These are phyloP conservation scores for Dasypolia templi DNA, from an alignment of 2,888 invertebrate genomes.

Conservation along the genomic window DNA sequence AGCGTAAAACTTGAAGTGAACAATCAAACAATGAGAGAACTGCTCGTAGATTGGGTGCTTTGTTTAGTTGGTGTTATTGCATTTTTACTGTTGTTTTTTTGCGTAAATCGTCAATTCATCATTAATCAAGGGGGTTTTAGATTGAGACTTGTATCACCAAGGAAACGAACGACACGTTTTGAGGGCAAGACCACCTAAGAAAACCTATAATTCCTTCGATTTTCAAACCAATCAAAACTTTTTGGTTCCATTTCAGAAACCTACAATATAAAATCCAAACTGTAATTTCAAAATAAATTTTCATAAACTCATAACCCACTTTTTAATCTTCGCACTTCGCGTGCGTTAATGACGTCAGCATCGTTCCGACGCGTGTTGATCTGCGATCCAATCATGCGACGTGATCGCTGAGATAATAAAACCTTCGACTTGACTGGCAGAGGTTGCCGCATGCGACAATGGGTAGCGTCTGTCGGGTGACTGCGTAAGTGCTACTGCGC, in stretches of 20 bases:
- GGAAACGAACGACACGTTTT: not conserved
- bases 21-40: conserved; percentile 40
- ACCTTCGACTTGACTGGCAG: conserved; percentile 38
- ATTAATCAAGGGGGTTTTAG: not conserved
- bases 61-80: conserved; percentile 16
- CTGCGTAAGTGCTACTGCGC: conserved; percentile 14
- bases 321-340: conserved; percentile 23
- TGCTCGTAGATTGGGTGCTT: conserved; percentile 18
- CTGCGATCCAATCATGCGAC: conserved; percentile 44
- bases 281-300: conserved; percentile 25
- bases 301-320: conserved; percentile 28
- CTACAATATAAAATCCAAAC: not conserved
- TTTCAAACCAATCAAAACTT: not conserved
- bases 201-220: conserved; percentile 6
- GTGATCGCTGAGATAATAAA: conserved; percentile 49
- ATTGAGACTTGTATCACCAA: not conserved
- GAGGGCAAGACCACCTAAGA: not conserved
- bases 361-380: conserved; percentile 36
- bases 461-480: conserved; percentile 28
- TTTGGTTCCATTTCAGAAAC: not conserved
- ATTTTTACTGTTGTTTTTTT: not conserved
- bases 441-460: conserved; percentile 47
- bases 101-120: not conserved
- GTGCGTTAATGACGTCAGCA: conserved; percentile 39
- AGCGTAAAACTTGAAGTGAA: conserved; percentile 52